A percentile compares a stretch with the other conserved stretches of the same genome.
Conservation (phyloP, 1,140 invertebrate species). For the Drosophila santomea region DNA sequence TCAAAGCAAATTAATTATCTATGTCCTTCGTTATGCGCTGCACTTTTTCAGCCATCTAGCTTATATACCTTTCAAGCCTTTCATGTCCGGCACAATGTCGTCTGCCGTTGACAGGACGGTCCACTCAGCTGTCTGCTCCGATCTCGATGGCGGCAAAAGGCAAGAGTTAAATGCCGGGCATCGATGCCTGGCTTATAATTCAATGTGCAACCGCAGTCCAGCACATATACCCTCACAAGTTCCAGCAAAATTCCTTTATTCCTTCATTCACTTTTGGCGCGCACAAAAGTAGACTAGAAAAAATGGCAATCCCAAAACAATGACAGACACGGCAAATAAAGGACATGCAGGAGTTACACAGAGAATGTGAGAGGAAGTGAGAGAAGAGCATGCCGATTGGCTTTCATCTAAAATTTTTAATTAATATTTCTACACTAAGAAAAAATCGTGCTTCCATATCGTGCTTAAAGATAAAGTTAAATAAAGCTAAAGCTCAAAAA, state of each 20-base stretch:
- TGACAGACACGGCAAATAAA: conserved; percentile 32
- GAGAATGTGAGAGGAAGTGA: background rate
- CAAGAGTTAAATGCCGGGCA: conserved; percentile 54
- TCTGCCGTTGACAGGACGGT: conserved; percentile 30
- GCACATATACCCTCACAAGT: conserved; percentile 6
- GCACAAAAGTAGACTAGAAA: conserved; percentile 23
- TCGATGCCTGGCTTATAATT: conserved; percentile 45
- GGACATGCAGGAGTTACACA: background rate
- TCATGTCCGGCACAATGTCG: conserved; percentile 43
- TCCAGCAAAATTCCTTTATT: conserved; percentile 2
- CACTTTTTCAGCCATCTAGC: conserved; percentile 28
- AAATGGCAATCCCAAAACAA: conserved; percentile 54
- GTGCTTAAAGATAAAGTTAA: too few species aligned
- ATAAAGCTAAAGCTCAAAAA: too few species aligned
- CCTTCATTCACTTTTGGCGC: conserved; percentile 12
- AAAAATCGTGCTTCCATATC: background rate
- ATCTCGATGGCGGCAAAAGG: conserved; percentile 26
- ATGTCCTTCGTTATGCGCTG: conserved; percentile 38
- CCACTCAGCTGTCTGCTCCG: conserved; percentile 15
- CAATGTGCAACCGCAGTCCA: conserved; percentile 31
- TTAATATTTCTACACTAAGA: conserved; percentile 30
- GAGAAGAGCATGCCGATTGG: conserved; percentile 19
- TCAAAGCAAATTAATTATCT: conserved; percentile 79
- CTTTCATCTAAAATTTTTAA: conserved; percentile 32
- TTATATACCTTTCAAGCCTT: conserved; percentile 32